Percentiles rank a stretch among this genome's conserved stretches.
Conservation (phyloP, 2,113 vertebrate genomes). For the Semicossyphus pulcher region DNA sequence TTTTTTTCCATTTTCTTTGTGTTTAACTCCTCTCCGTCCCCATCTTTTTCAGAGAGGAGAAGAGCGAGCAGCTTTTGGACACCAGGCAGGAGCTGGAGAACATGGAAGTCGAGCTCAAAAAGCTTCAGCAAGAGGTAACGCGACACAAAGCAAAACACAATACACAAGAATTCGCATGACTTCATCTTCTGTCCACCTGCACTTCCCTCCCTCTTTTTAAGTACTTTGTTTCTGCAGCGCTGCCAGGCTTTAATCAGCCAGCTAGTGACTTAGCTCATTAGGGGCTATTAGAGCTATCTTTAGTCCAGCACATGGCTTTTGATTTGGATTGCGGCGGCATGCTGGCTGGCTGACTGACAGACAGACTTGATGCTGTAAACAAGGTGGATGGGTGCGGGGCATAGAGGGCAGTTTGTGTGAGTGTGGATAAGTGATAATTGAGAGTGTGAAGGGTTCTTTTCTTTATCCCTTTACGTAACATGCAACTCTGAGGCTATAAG, state of each 20-base stretch:
- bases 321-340: conserved; percentile 43
- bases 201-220: background rate
- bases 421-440: background rate
- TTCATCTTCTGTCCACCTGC: conserved; percentile 26
- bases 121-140: conserved; percentile 93
- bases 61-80: conserved; percentile 96
- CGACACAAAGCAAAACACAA: background rate
- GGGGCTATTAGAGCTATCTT: conserved; percentile 75
- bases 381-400: conserved; percentile 18
- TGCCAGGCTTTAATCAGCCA: conserved; percentile 67
- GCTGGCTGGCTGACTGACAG: conserved; percentile 1
- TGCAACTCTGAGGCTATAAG: background rate
- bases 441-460: background rate
- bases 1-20: background rate
- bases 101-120: conserved; percentile 92
- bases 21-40: background rate
- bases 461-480: conserved; percentile 16
- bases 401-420: background rate
- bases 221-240: conserved; percentile 35
- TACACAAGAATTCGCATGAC: background rate
- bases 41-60: conserved; percentile 90
- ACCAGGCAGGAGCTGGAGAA: conserved; percentile 95
- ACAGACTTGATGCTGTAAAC: conserved; percentile 25
- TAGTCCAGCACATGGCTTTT: conserved; percentile 56
- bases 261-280: conserved; percentile 70